phyloP scores from a whole-genome alignment of 2,888 invertebrate genomes.

The Xestia c-nigrum region DNA sequence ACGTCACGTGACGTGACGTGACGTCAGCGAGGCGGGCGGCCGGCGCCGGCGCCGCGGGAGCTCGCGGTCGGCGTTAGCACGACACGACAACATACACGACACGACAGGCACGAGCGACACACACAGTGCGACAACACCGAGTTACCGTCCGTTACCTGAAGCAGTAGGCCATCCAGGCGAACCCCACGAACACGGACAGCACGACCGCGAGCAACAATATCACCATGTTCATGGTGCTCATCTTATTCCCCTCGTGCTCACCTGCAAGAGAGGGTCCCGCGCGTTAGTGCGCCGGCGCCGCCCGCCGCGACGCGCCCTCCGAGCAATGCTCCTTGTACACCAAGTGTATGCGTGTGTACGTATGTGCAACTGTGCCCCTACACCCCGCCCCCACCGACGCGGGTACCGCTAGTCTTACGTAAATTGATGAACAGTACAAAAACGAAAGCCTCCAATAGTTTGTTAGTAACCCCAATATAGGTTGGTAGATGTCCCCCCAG shows the following conservation, averaged over 20 bases:
- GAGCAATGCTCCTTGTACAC: slow-evolving; percentile 79
- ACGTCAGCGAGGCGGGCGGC: slow-evolving; percentile 77
- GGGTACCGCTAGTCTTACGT: slow-evolving; percentile 46
- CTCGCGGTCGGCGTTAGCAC: slow-evolving; percentile 70
- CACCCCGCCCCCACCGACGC: slow-evolving; percentile 33
- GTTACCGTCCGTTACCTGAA: slow-evolving; percentile 94
- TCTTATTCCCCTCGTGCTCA: slow-evolving; percentile 94
- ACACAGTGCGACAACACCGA: slow-evolving; percentile 89
- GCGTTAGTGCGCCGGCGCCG: slow-evolving; percentile 89
- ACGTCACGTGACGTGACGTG: slow-evolving; percentile 70
- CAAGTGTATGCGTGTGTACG: slow-evolving; percentile 3
- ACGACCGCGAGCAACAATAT: slow-evolving; percentile 97
- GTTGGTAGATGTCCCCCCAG: slow-evolving; percentile 39
- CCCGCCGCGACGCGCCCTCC: slow-evolving; percentile 81
- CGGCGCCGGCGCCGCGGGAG: slow-evolving; percentile 80
- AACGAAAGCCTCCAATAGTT: background rate
- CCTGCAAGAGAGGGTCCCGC: slow-evolving; percentile 92
- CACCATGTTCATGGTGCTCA: slow-evolving; percentile 97
- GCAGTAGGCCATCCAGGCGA: slow-evolving; percentile 98
- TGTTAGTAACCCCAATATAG: slow-evolving; percentile 27
- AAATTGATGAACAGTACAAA: slow-evolving; percentile 40
- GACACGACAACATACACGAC: slow-evolving; percentile 71
- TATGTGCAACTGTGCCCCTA: slow-evolving; percentile 15
- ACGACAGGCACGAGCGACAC: slow-evolving; percentile 85
- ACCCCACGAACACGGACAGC: slow-evolving; percentile 98